Conservation (phyloP, 2,888 invertebrate species). For the Dryococelus australis region DNA sequence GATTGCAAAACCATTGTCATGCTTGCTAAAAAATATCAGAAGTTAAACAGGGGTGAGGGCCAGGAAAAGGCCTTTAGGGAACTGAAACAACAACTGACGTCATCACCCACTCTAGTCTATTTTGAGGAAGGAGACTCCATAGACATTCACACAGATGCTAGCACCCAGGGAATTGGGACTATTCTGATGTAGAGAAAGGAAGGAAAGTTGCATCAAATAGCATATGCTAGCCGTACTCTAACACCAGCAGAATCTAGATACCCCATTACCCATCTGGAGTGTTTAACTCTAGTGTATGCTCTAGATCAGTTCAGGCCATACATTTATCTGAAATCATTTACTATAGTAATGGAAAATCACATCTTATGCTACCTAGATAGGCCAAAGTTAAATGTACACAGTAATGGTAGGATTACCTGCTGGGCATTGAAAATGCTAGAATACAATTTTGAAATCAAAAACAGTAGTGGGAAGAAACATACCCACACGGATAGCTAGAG, state of each 20-base stretch:
- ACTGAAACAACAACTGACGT: background rate
- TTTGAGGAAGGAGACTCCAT: background rate
- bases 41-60: background rate
- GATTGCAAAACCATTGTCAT: background rate
- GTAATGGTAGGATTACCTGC: background rate
- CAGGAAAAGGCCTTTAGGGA: background rate
- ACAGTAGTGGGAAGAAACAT: background rate
- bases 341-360: background rate
- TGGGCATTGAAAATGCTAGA: background rate
- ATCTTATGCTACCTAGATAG: background rate
- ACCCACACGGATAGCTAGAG: background rate
- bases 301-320: background rate
- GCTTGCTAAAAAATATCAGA: background rate
- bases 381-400: background rate
- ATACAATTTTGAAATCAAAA: background rate
- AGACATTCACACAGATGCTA: background rate
- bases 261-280: background rate
- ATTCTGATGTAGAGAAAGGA: background rate
- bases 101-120: background rate
- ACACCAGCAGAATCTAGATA: background rate
- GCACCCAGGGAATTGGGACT: background rate
- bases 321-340: background rate
- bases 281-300: background rate
- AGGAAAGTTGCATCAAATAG: background rate
- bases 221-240: background rate